Evolutionary conservation across 23 tunicate genomes (phyloP).

Genomic region (Halocynthia aurantium): DNA sequence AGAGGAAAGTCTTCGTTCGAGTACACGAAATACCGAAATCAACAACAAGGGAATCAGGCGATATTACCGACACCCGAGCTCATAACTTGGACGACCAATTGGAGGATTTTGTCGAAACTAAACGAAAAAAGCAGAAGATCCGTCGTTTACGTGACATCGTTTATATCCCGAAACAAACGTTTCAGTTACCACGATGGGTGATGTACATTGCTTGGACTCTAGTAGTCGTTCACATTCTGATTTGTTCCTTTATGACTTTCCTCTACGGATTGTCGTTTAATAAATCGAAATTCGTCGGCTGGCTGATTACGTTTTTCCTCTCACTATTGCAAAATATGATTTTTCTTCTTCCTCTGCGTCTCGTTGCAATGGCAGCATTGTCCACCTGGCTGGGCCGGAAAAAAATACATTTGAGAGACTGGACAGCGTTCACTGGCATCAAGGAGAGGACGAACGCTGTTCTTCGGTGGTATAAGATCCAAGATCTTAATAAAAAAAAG

Average conservation of each 20-base stretch:
- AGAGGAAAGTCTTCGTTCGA: constrained; percentile 7
- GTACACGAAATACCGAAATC: not conserved
- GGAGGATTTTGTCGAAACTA: too few relatives aligned
- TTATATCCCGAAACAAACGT: not conserved
- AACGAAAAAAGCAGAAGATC: too few relatives aligned
- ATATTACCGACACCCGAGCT: too few relatives aligned
- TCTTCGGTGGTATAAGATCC: constrained; percentile 29
- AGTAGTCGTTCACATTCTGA: not conserved
- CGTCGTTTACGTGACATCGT: not conserved
- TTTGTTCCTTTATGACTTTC: not conserved
- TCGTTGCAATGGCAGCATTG: constrained; percentile 29
- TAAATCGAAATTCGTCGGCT: constrained; percentile 20
- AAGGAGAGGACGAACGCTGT: constrained; percentile 34
- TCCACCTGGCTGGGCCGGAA: not conserved
- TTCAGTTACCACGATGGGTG: constrained; percentile 4
- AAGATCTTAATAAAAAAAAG: not conserved
- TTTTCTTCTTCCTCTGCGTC: constrained; percentile 34
- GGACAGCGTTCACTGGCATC: constrained; percentile 53
- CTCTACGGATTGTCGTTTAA: constrained; percentile 33
- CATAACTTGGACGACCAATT: too few relatives aligned
- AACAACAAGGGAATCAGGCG: too few relatives aligned
- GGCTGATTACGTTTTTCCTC: constrained; percentile 54
- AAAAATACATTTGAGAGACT: constrained; percentile 14
- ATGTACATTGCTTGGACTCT: not conserved
- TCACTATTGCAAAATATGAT: constrained; percentile 46